Base-by-base conservation (phyloP, 2,113 vertebrate genomes). In the Nothocercus nigrocapillus region DNA sequence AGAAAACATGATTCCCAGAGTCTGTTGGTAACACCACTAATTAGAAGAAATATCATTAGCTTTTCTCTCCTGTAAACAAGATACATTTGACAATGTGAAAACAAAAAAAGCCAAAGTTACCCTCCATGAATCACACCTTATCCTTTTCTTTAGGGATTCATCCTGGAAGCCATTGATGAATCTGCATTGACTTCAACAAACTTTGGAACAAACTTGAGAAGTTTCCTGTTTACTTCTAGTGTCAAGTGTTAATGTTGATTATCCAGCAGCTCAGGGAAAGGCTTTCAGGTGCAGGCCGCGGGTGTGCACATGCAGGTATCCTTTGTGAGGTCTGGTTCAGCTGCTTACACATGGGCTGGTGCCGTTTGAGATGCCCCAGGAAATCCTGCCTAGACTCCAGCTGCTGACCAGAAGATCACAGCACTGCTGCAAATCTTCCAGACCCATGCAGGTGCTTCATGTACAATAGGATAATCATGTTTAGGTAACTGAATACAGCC, bases 261-360 rank as follows among this genome's bases (percentile, higher is more conserved):
- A 6, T 24, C 54, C 25, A 24, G 18, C 18, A 9, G 20, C 27
- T 19, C 0, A 0, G 7, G 12, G 44, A 47, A 47, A 66, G 15
- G 34, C 15, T 66, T 80, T 25, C n/a, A 81, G 6, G 15, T 81
- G 30, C 45, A 81, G 9, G 18, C 68, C 2, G 42, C 2, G 5
- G 5, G 32, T 3, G 8, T 22, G 18, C 73, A 24, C 53, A 22
- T 83, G 82, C 45, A 42, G 7, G 18, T 54, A 7, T 62, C 40
- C 12, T 7, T 7, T 54, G 59, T 19, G 32, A 49, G 30, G 7
- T 51, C 44, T 18, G 38, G 49, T 42, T 79, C 56, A 75, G 22
- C 70, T 81, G 13, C 38, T 82, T 25, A 30, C 66, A 63, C 24
- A 90, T 64, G 51, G 17, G 5, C 20, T 82, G 16, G 7, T 49